Evolutionary conservation across 1,140 invertebrate species (phyloP).

Genomic region (Pseudachorutes palmiensis): DNA sequence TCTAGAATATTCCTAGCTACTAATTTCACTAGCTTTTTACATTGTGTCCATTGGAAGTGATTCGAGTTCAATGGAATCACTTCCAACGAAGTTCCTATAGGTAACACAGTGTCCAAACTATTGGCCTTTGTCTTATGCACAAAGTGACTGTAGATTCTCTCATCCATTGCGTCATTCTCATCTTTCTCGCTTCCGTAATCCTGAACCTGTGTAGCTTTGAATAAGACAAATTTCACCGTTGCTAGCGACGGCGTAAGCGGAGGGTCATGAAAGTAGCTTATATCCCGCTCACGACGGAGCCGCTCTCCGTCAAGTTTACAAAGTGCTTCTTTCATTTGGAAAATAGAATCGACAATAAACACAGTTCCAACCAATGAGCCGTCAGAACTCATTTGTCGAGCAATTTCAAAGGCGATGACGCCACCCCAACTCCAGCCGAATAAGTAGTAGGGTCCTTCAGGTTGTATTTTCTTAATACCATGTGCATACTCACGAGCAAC

Average conservation of each 20-base stretch:
- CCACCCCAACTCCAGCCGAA: slow-evolving; percentile 1
- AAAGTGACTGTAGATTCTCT: neutral
- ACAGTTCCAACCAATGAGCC: neutral
- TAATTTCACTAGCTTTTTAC: too few species aligned
- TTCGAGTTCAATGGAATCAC: too few species aligned
- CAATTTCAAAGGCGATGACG: neutral
- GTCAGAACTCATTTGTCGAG: neutral
- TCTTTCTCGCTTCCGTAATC: neutral
- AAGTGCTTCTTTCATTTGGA: neutral
- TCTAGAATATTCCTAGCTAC: too few species aligned
- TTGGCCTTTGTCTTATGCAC: neutral
- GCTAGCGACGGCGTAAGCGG: neutral
- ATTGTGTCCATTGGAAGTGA: too few species aligned
- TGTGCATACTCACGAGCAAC: neutral
- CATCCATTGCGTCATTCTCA: neutral
- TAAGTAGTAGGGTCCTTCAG: neutral
- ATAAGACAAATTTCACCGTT: neutral
- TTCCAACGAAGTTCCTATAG: too few species aligned
- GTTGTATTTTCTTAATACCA: neutral
- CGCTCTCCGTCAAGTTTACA: neutral
- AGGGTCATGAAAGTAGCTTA: neutral
- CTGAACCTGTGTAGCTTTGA: neutral
- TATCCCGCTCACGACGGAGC: neutral
- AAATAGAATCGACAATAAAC: neutral
- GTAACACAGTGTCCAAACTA: neutral